Conservation (phyloP, 2,113 vertebrate genomes). For the Rhea americana region DNA sequence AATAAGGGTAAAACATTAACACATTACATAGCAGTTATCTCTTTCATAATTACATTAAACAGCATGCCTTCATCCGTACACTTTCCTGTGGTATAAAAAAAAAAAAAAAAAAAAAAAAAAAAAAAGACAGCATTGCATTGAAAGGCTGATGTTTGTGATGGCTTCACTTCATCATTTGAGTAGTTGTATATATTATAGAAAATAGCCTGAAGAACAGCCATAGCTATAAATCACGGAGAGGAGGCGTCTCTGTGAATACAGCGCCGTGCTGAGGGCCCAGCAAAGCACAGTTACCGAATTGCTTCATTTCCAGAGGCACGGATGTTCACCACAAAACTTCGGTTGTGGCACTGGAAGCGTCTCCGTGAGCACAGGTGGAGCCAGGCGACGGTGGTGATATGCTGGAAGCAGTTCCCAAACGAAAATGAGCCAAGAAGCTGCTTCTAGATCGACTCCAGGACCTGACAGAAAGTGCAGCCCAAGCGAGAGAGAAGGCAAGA, state of each 20-base stretch:
- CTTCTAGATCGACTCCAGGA: slow-evolving; percentile 2
- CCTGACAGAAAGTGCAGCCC: neutral
- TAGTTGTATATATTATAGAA: neutral
- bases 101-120: no score
- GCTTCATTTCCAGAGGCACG: neutral
- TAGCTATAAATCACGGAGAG: neutral
- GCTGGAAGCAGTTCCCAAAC: neutral
- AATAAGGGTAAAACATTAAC: slow-evolving; percentile 30
- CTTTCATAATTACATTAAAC: slow-evolving; percentile 4
- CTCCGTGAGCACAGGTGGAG: neutral
- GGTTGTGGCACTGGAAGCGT: neutral
- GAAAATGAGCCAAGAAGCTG: neutral
- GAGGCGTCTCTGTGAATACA: neutral
- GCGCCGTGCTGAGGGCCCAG: neutral
- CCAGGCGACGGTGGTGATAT: neutral
- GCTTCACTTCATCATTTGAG: neutral
- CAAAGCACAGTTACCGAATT: neutral
- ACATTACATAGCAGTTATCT: neutral
- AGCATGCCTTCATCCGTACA: neutral
- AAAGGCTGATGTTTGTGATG: neutral
- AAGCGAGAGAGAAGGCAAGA: neutral
- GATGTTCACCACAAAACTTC: neutral
- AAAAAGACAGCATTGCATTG: neutral
- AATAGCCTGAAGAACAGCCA: neutral
- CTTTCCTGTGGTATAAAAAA: neutral